Evolutionary conservation across 2,888 invertebrate genomes (phyloP).

Genomic region (Uropetala carovei): DNA sequence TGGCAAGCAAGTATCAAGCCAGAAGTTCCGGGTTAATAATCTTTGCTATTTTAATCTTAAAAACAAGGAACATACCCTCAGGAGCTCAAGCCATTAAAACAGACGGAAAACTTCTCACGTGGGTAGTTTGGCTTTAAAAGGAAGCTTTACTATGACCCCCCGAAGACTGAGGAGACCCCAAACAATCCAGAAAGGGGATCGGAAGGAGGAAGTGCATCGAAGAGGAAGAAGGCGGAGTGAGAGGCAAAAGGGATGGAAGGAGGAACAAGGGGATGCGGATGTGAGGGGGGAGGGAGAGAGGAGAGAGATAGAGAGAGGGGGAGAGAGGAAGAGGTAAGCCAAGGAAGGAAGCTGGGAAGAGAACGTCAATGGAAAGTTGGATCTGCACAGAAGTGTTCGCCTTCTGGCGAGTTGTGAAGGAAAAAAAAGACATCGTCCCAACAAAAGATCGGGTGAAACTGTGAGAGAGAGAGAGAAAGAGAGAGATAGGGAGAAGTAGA

Average conservation of each 20-base stretch:
- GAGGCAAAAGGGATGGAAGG: neutral
- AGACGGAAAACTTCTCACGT: constrained; percentile 19
- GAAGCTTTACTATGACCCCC: constrained; percentile 9
- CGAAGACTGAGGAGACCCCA: neutral
- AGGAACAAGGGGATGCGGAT: neutral
- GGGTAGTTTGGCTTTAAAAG: constrained; percentile 24
- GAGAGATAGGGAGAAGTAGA: neutral
- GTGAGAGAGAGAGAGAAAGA: neutral
- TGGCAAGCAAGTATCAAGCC: neutral
- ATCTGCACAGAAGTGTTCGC: constrained; percentile 15
- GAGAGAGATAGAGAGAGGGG: neutral
- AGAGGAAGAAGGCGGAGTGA: neutral
- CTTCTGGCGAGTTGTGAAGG: neutral
- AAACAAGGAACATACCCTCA: neutral
- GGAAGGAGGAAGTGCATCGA: constrained; percentile 10
- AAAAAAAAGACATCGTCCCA: neutral
- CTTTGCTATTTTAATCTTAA: neutral
- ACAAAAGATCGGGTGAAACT: neutral
- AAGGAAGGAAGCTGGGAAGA: neutral
- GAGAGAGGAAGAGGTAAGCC: neutral
- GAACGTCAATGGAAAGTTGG: neutral
- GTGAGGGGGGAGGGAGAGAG: neutral
- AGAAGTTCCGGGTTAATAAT: neutral
- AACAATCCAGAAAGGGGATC: neutral
- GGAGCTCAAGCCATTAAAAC: neutral